phyloP scores from a whole-genome alignment of 2,113 vertebrate genomes.

The crab-eating macaque (Macaca fascicularis) region DNA sequence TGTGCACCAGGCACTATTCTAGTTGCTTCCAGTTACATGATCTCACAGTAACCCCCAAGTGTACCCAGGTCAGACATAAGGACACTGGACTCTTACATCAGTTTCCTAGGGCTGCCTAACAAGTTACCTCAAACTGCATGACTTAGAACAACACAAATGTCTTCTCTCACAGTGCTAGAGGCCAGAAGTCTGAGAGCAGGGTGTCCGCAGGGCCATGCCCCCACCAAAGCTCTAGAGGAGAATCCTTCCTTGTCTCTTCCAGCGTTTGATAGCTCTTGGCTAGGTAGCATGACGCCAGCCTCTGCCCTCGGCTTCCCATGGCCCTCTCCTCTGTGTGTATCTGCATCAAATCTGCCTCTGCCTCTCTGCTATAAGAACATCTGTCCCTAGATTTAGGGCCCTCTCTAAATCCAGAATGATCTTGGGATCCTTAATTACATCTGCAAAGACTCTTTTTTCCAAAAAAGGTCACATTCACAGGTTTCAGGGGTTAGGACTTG shows the following conservation, averaged over 20 bases:
- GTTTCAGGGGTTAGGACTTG: background rate
- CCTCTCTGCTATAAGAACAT: background rate
- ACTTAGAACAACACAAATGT: background rate
- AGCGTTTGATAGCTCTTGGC: background rate
- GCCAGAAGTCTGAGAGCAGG: background rate
- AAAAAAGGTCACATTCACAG: background rate
- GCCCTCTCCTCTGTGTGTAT: background rate
- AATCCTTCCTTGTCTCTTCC: background rate
- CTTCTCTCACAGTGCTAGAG: background rate
- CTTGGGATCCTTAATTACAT: background rate
- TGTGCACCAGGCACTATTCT: background rate
- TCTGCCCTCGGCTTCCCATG: background rate
- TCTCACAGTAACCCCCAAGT: background rate
- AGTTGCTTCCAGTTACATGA: background rate
- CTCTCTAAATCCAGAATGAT: background rate
- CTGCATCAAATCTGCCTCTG: no score
- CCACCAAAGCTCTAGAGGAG: accelerated
- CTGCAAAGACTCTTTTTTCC: background rate
- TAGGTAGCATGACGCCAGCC: accelerated
- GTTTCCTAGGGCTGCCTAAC: background rate
- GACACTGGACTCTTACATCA: background rate
- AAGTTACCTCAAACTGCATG: background rate
- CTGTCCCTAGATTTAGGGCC: background rate
- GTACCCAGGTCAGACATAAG: background rate
- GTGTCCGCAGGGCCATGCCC: accelerated